Conservation (phyloP, 1,140 invertebrate genomes). For the Prorops nasuta region DNA sequence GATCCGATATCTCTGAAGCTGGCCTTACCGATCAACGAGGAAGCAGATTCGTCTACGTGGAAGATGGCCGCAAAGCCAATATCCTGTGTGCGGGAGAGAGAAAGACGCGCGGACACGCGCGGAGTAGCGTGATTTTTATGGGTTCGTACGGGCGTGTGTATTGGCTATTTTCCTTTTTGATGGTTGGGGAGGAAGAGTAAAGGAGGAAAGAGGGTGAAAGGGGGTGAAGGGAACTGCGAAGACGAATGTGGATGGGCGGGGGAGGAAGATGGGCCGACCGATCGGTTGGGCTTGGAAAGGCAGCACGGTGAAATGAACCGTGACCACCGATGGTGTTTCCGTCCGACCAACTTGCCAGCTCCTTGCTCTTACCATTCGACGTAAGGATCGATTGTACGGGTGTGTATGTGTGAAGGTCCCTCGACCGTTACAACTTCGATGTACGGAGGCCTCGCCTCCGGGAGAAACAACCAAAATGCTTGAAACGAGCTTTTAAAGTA, state of each 20-base stretch:
- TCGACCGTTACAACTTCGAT: no score
- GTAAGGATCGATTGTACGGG: no score
- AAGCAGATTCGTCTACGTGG: not conserved
- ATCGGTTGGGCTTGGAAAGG: no score
- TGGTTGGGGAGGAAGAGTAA: not conserved
- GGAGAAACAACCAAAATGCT: conserved; percentile 22
- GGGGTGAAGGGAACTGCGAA: not conserved
- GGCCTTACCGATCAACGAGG: no score
- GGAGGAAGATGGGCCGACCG: no score
- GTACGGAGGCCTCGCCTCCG: no score
- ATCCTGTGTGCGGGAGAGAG: conserved; percentile 7
- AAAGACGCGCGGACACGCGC: not conserved
- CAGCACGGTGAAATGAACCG: conserved; percentile 28
- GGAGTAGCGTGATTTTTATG: conserved; percentile 32
- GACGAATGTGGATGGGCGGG: conserved; percentile 1
- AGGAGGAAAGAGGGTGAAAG: not conserved
- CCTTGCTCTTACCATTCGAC: no score
- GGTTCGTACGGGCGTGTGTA: conserved; percentile 25
- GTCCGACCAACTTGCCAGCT: no score
- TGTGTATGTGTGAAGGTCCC: no score
- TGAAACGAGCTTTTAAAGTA: conserved; percentile 25
- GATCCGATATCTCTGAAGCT: no score
- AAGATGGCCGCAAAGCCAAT: conserved; percentile 18
- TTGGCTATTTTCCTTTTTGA: conserved; percentile 22
- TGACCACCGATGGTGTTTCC: conserved; percentile 26